Base-by-base conservation (phyloP, 2,888 invertebrate genomes). In the Drosophila kuntzei region DNA sequence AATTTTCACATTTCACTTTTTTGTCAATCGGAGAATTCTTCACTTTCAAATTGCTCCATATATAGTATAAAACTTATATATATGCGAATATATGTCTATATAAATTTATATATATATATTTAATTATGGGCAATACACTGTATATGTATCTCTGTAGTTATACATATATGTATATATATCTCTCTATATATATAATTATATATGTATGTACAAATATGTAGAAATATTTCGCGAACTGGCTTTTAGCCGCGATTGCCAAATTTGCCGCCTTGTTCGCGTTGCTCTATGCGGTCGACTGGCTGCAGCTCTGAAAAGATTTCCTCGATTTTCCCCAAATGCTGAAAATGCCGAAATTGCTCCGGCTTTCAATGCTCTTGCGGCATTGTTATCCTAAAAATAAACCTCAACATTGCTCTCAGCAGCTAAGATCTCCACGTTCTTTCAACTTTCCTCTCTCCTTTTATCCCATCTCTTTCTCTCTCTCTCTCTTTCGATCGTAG, bases 331-430 rank as follows among this genome's bases (percentile, higher is more conserved):
- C 67, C 78, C 63, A 71, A 76, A 82, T 55, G 71, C 69, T 72
- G 69, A 80, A 65, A 54, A 83, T 64, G 41, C 62, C 57, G 62
- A 47, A 41, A 68, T 63, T 74, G 50, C 80, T 77, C 62, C 76
- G 67, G 39, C 62, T 69, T 61, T 36, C 54, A 66, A 63, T 66
- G 58, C 79, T 81, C 54, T 84, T 70, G 71, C 67, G 59, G 81
- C 85, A 83, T 83, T 87, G 85, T 83, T 83, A 81, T 84, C 85
- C 83, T 87, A 83, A 79, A 87, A 83, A 83, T 83, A 83, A 83
- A 84, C 69, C 47, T 20, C 41, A 25, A 69, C 18, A 63, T 37
- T 51, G 20, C 67, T 54, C 72, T 54, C 61, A 43, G 44, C 36
- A 18, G 29, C 47, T 34, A 50, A 44, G 29, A 62, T 58, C 39